These are phyloP conservation scores for Dendrocincla fuliginosa DNA, from an alignment of 2,797 vertebrate species.

Conservation along the genomic window DNA sequence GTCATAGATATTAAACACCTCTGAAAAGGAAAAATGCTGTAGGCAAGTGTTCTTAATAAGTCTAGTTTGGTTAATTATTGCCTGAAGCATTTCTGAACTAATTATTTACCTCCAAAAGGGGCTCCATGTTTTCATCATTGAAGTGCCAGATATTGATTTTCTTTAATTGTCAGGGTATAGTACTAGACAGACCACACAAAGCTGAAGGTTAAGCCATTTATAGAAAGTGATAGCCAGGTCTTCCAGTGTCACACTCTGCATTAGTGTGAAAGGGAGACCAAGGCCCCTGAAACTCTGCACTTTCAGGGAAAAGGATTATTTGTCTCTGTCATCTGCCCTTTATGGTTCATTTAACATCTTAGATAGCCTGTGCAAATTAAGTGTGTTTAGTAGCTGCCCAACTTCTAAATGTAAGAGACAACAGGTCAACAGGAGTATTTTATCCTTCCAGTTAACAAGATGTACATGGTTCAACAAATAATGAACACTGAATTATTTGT, in stretches of 20 bases:
- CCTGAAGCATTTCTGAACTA: constrained; percentile 52
- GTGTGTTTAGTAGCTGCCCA: neutral
- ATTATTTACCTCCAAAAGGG: constrained; percentile 53
- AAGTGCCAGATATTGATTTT: constrained; percentile 61
- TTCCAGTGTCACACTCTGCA: constrained; percentile 1
- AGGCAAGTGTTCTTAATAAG: constrained; percentile 57
- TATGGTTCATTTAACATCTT: constrained; percentile 52
- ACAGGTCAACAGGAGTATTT: neutral
- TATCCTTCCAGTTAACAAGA: neutral
- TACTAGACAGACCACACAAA: constrained; percentile 16
- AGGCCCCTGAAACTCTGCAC: neutral
- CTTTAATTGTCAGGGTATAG: constrained; percentile 32
- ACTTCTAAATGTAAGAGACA: neutral
- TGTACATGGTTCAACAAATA: neutral
- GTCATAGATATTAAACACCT: constrained; percentile 55
- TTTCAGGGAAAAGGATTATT: constrained; percentile 34
- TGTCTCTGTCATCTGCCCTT: constrained; percentile 55
- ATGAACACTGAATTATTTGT: neutral
- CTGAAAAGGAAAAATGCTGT: constrained; percentile 56
- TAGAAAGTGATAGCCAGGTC: constrained; percentile 13
- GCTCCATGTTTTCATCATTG: constrained; percentile 14
- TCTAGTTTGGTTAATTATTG: constrained; percentile 64
- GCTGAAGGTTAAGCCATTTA: constrained; percentile 63
- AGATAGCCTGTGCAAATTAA: constrained; percentile 34
- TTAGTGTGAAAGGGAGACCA: neutral